A percentile compares a stretch with the other conserved stretches of the same genome.
phyloP scores from a whole-genome alignment of 2,888 invertebrate genomes.

The Drosophila helvetica region DNA sequence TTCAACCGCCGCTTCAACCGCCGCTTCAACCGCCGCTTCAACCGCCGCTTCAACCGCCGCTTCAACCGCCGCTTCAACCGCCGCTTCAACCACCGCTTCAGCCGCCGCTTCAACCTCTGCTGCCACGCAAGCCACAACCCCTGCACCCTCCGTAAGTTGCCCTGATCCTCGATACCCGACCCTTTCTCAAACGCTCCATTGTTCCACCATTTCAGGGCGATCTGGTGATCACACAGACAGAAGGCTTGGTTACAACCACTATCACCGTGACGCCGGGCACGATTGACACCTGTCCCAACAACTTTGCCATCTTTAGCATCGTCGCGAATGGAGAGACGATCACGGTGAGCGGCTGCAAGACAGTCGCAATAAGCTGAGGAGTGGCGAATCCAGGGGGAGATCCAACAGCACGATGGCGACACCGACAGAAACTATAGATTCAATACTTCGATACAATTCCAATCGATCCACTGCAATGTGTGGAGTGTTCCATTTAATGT shows the following conservation, averaged over 20 bases:
- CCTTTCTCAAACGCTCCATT: background rate
- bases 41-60: background rate
- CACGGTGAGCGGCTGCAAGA: background rate
- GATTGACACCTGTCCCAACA: background rate
- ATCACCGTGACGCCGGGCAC: background rate
- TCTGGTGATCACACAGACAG: background rate
- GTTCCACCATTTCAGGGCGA: background rate
- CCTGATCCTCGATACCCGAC: background rate
- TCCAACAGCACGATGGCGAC: background rate
- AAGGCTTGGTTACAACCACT: background rate
- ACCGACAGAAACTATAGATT: background rate
- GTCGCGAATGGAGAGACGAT: background rate
- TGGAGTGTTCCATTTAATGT: slow-evolving; percentile 28
- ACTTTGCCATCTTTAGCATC: background rate
- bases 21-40: background rate
- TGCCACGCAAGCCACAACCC: background rate
- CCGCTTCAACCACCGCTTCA: background rate
- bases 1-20: background rate
- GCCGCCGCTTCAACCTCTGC: background rate
- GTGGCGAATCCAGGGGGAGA: background rate
- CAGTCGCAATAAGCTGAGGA: background rate
- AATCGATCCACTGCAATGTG: slow-evolving; percentile 22
- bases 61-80: background rate
- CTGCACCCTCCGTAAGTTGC: background rate
- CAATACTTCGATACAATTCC: background rate